Evolutionary conservation across 2,113 vertebrate species (phyloP).

Genomic region (Picathartes gymnocephalus): DNA sequence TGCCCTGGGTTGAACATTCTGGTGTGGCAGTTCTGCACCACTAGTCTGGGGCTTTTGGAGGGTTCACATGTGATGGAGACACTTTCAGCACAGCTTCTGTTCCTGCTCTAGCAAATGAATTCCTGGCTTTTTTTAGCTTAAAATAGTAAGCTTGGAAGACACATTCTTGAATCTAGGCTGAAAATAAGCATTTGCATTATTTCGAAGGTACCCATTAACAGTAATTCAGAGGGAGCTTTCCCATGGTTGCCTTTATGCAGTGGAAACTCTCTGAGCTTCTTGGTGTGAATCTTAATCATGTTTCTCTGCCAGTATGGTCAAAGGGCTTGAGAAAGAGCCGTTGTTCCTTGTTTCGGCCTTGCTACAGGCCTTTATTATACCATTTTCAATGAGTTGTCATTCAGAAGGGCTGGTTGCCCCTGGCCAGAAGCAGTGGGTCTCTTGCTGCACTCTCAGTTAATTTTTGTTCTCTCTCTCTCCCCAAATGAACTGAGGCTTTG

Average conservation of each 20-base stretch:
- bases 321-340: constrained; percentile 43
- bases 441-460: not conserved
- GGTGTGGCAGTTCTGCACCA: not conserved
- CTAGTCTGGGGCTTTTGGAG: not conserved
- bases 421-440: not conserved
- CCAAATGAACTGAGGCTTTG: not conserved
- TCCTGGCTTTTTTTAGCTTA: not conserved
- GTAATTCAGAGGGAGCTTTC: not conserved
- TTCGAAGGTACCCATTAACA: not conserved
- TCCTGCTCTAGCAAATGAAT: not conserved
- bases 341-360: constrained; percentile 5
- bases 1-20: not conserved
- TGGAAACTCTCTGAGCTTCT: constrained; percentile 24
- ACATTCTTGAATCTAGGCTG: not conserved
- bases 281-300: constrained; percentile 33
- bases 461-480: not conserved
- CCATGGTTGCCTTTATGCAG: not conserved
- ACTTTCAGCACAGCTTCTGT: not conserved
- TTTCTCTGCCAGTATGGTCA: constrained; percentile 32
- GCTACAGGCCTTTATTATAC: constrained; percentile 1
- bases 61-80: not conserved
- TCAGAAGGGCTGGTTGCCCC: not conserved
- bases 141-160: not conserved
- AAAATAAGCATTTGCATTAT: not conserved
- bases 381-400: constrained; percentile 22